Evolutionary conservation across 2,888 invertebrate genomes (phyloP), one percentile per base, ranked within the genome.

Genomic region (Hyles lineata): DNA sequence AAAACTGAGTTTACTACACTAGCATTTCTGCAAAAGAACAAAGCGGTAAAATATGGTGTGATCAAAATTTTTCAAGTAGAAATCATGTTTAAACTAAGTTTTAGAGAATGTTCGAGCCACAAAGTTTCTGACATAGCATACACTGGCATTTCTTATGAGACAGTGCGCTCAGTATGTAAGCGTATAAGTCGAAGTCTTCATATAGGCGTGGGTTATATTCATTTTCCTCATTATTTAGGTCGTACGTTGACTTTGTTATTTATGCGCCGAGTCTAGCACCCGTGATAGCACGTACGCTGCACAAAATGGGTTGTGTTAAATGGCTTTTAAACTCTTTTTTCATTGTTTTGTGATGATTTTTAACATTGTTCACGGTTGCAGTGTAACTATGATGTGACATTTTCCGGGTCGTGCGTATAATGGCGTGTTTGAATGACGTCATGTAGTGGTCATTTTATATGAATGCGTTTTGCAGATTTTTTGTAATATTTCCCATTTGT

Each of bases 221-320:
- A 81, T 81, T 82, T 82, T 79, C 75, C 71, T 77, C 81, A 82
- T 85, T 84, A 85, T 83, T 81, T 78, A 83, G 82, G 83, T 79
- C 81, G 81, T 79, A 78, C 75, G 79, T 77, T 79, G 79, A 79
- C 77, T 80, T 73, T 69, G 79, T 77, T 83, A 81, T 75, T 79
- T 79, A 76, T 79, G 76, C 73, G 76, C 11, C 2, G 35, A 19
- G 59, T 70, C 70, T 70, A 23, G 35, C 70, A 70, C 23, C 58
- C n/a, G 59, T n/a, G 58, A 70, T 52, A 50, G 69, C 70, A 70
- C 70, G 71, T 60, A 60, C 71, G 43, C 17, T 55, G 21, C 50
- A 43, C 43, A 50, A 67, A 50, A 67, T 67, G 50, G 50, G 23
- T 23, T 50, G 67, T 25, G 50, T 67, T 67, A 50, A 50, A 67